These are phyloP conservation scores for Pammene fasciana DNA, from an alignment of 2,888 invertebrate genomes.

Conservation along the genomic window DNA sequence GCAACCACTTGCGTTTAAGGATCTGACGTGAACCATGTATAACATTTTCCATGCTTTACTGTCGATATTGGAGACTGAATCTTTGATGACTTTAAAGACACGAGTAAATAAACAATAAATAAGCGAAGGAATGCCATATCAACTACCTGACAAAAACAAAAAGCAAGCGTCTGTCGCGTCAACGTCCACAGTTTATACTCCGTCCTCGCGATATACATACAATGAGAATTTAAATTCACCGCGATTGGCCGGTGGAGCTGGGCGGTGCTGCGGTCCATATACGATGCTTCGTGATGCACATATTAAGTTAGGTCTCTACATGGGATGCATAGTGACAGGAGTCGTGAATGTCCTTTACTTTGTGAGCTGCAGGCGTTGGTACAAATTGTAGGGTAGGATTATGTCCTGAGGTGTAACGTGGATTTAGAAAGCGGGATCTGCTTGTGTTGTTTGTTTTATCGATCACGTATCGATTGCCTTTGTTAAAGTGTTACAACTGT, in stretches of 20 bases:
- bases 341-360: constrained; percentile 76
- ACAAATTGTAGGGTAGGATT: constrained; percentile 40
- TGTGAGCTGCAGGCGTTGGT: constrained; percentile 57
- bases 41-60: background rate
- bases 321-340: constrained; percentile 71
- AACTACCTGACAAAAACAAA: constrained; percentile 34
- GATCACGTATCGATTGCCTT: constrained; percentile 10
- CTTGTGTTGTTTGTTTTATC: constrained; percentile 6
- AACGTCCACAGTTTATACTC: constrained; percentile 72
- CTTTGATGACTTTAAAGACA: constrained; percentile 1
- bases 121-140: constrained; percentile 17
- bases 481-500: background rate
- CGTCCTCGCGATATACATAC: constrained; percentile 77
- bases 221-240: constrained; percentile 78
- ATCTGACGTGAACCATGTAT: background rate
- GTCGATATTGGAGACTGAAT: background rate
- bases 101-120: constrained; percentile 30
- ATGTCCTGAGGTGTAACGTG: constrained; percentile 39
- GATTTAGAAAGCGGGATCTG: constrained; percentile 17
- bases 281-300: constrained; percentile 81
- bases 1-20: background rate
- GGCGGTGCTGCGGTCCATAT: constrained; percentile 74
- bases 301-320: constrained; percentile 82
- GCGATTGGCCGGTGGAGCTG: constrained; percentile 74
- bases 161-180: constrained; percentile 53